Base-by-base conservation (phyloP, 2,888 invertebrate species). In the Trimorus sp. region DNA sequence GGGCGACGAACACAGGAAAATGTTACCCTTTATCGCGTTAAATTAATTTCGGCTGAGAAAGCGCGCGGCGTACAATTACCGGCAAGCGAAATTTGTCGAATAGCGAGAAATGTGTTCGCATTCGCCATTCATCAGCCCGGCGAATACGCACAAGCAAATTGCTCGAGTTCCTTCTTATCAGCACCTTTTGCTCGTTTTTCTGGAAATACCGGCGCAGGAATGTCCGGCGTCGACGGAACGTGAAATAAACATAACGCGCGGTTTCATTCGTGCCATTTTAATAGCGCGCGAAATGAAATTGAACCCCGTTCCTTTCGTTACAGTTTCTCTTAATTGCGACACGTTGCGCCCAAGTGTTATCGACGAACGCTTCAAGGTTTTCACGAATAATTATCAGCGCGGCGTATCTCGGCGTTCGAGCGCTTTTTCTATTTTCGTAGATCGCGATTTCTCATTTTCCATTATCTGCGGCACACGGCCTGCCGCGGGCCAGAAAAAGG, bases 401-500 rank as follows among this genome's bases (percentile, higher is more conserved):
- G 71, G 51, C 42, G 60, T 73, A 81, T 76, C 81, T 76, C 65
- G 26, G 26, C 45, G 15, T 16, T 12, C 48, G 66, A 45, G 51
- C 11, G 58, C 60, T 54, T 54, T 82, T 77, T 71, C 77, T 77
- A 79, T 80, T 83, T 80, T 70, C n/a, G 77, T 69, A 54, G 59
- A 76, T 83, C 80, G 68, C 66, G 80, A 80, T 83, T 83, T 80
- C 80, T 79, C 49, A 77, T 78, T 83, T 73, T 79, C 70, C 83
- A 80, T 80, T 83, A 80, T 80, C 77, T 70, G 59, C 73, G 69
- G 65, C 65, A 69, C 59, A 49, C 58, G 70, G 16, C 48, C 69
- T 71, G 56, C 62, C 40, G 68, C 62, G 62, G 38, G 75, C 77
- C 83, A 84, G n/a, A 87, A 87, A 86, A 86, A 86, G 83, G 86